Base-by-base conservation (phyloP, 2,888 invertebrate species). In the Rapana venosa region DNA sequence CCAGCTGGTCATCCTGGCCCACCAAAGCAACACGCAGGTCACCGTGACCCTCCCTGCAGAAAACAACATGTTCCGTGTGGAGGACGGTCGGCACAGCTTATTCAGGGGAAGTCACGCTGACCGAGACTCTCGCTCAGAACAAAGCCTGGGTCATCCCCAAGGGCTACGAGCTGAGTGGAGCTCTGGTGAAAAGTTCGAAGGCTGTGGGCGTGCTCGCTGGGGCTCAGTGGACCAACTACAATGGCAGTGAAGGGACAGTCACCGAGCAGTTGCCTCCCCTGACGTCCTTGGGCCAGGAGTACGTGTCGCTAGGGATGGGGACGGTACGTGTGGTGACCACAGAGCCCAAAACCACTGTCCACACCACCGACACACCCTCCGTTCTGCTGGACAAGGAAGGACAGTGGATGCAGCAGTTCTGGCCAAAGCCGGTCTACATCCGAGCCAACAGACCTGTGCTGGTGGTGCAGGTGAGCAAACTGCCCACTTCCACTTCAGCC, bases 191-290 rank as follows among this genome's bases (percentile, higher is more conserved):
- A 20, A 85, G 74, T 83, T 83, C 79, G n/a, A 47, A 26, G 5
- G 35, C 61, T 6, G 58, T 90, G 30, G 90, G 91, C 1, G 88
- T 91, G 22, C 47, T 91, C n/a, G 56, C 81, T 22, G 91, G 91
- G 6, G 35, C 91, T 17, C 90, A 89, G 84, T 70, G 77, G 47
- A 87, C 91, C 0, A 32, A 26, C n/a, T 81, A 86, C 66, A 74
- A 86, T 0, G 81, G 81, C 26, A 79, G 81, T 1, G n/a, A 4
- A 1, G 90, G 91, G 26, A 85, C 83, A 32, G 61, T 91, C 56
- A 56, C 61, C 30, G 91, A 91, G 83, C 88, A 86, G 77, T 35
- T 91, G 4, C 90, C 91, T 26, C 90, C 90, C 20, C 26, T 56
- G n/a, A 70, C 47, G 0, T 58, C 88, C 13, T 26, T 88, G 17